Conservation (phyloP, 2,888 invertebrate genomes). For the Heliconius erato region DNA sequence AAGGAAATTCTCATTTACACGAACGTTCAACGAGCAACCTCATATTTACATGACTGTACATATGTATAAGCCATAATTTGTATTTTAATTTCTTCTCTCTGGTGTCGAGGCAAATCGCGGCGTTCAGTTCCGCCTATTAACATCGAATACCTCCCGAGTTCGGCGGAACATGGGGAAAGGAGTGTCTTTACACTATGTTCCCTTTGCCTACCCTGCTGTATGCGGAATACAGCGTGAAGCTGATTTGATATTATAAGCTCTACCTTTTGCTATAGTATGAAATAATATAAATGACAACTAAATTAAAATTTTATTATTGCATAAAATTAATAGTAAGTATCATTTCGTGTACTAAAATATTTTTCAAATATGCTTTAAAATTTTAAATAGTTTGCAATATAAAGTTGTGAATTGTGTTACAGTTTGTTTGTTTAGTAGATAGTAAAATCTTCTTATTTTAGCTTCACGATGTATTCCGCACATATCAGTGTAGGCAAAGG, state of each 20-base stretch:
- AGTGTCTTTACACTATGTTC: too few relatives aligned
- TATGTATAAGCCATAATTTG: too few relatives aligned
- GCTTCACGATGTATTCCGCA: too few relatives aligned
- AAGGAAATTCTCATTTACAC: constrained; percentile 36
- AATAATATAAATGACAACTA: neutral
- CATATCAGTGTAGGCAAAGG: too few relatives aligned
- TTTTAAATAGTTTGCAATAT: neutral
- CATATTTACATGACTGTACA: neutral
- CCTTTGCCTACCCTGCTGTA: too few relatives aligned
- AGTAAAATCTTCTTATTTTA: too few relatives aligned
- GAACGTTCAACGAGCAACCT: constrained; percentile 12
- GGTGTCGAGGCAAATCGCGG: too few relatives aligned
- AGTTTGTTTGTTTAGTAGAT: neutral
- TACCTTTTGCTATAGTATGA: neutral
- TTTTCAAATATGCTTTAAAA: neutral
- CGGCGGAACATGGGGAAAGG: too few relatives aligned
- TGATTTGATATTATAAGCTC: neutral
- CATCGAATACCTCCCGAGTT: too few relatives aligned
- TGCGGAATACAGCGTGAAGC: too few relatives aligned
- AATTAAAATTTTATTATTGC: neutral
- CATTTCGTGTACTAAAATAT: neutral
- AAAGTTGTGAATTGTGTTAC: neutral
- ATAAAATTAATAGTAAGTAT: neutral
- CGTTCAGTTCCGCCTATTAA: too few relatives aligned
- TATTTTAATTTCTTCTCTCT: too few relatives aligned